Base-by-base conservation (phyloP, 2,113 vertebrate genomes). In the Gallinago media region DNA sequence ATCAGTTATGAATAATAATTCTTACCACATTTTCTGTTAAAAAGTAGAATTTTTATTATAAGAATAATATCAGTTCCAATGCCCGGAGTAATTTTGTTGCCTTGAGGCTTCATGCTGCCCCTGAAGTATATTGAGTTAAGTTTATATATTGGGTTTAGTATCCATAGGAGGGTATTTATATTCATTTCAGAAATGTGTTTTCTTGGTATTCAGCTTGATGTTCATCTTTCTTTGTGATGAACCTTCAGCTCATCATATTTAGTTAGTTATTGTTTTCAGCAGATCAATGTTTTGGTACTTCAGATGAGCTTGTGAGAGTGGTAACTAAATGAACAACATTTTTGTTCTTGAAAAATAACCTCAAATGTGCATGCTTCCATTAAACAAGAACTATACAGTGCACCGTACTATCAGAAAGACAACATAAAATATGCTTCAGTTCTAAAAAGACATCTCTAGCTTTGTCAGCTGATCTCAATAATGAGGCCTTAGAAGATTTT, bases 181-280 rank as follows among this genome's bases (percentile, higher is more conserved):
- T 96, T 95, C 58, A 56, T 91, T 92, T 91, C 58, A 92, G 72
- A 94, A 95, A 88, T 88, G 21, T 70, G n/a, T 50, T 94, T 92
- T 49, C 81, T 91, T 91, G 46, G 18, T 94, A 74, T 83, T 52
- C 78, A 58, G 21, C 55, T 87, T 36, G 50, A 50, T 95, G 87
- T 68, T 49, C 73, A 54, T 20, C 36, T 93, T 47, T 67, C 72
- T 83, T 52, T 42, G 62, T 72, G 46, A 91, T 80, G 49, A 92
- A 71, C 29, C 61, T 83, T 52, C 62, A 89, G 47, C 29, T 97
- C 54, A 59, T 70, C 78, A 70, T 70, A 54, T 92, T 55, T 38
- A 76, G 55, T 32, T 79, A 17, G 32, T 80, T 93, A 58, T 73
- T 94, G 50, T 95, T 96, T 91, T 92, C 70, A 92, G n/a, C 76